phyloP scores from a whole-genome alignment of 35 echinoderm and acorn worm species.

The Stichopus chloronotus region DNA sequence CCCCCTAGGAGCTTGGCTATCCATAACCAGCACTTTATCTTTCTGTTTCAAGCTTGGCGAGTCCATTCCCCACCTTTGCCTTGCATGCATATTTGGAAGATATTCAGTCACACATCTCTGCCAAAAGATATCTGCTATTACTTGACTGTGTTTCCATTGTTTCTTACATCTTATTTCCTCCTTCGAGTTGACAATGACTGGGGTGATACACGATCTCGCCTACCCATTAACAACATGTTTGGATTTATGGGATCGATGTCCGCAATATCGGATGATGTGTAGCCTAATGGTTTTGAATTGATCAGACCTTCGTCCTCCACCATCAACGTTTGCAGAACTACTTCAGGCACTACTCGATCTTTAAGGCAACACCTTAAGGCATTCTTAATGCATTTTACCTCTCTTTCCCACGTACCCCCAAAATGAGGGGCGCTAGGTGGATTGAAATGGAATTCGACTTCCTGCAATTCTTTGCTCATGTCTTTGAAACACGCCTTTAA shows the following conservation, averaged over 20 bases:
- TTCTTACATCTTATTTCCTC: constrained; percentile 50
- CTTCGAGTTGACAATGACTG: constrained; percentile 5
- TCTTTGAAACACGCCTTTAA: not conserved
- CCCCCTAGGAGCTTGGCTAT: constrained; percentile 37
- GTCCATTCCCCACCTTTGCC: constrained; percentile 50
- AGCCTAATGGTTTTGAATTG: constrained; percentile 60
- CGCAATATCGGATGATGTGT: constrained; percentile 54
- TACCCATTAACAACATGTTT: constrained; percentile 58
- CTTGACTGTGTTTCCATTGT: constrained; percentile 47
- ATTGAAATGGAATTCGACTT: constrained; percentile 49
- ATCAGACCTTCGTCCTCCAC: constrained; percentile 43
- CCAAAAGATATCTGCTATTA: constrained; percentile 64
- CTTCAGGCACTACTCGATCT: not conserved
- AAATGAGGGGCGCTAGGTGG: constrained; percentile 48
- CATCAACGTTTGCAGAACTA: constrained; percentile 52
- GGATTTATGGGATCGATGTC: constrained; percentile 62
- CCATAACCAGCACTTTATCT: constrained; percentile 47
- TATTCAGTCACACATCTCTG: constrained; percentile 47
- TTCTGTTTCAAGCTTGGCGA: constrained; percentile 10
- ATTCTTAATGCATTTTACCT: constrained; percentile 24
- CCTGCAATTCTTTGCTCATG: constrained; percentile 25
- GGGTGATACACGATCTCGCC: constrained; percentile 51
- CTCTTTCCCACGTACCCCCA: constrained; percentile 24
- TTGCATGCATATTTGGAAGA: constrained; percentile 45
- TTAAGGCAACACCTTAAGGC: too few relatives aligned